These are phyloP conservation scores for Eurystomus gularis DNA, from an alignment of 2,113 vertebrate species.

Conservation along the genomic window DNA sequence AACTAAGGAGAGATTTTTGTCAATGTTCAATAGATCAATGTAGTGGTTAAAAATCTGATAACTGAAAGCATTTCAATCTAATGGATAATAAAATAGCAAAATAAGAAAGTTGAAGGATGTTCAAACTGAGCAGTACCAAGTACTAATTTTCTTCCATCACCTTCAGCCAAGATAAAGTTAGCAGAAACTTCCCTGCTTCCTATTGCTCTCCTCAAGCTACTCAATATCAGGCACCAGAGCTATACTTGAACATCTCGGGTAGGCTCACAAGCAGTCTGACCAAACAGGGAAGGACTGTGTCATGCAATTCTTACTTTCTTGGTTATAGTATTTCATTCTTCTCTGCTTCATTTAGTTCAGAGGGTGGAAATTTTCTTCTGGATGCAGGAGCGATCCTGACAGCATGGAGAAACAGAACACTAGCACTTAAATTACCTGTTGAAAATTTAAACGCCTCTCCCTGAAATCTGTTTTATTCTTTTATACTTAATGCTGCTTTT, in stretches of 20 bases:
- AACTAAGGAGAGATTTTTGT: background rate
- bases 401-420: background rate
- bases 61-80: background rate
- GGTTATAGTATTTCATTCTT: background rate
- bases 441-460: background rate
- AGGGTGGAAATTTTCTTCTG: background rate
- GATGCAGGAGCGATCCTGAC: background rate
- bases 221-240: background rate
- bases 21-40: background rate
- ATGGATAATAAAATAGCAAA: background rate
- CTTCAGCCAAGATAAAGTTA: background rate
- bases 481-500: background rate
- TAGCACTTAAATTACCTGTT: background rate
- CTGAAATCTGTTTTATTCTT: background rate
- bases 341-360: background rate
- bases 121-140: background rate
- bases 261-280: background rate
- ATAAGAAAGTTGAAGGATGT: background rate
- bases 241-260: background rate
- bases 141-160: background rate
- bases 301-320: background rate
- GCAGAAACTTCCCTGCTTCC: background rate
- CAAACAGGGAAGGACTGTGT: background rate
- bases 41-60: background rate
- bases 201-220: background rate